phyloP scores from a whole-genome alignment of 2,888 invertebrate genomes.

The Argyresthia goedartella region DNA sequence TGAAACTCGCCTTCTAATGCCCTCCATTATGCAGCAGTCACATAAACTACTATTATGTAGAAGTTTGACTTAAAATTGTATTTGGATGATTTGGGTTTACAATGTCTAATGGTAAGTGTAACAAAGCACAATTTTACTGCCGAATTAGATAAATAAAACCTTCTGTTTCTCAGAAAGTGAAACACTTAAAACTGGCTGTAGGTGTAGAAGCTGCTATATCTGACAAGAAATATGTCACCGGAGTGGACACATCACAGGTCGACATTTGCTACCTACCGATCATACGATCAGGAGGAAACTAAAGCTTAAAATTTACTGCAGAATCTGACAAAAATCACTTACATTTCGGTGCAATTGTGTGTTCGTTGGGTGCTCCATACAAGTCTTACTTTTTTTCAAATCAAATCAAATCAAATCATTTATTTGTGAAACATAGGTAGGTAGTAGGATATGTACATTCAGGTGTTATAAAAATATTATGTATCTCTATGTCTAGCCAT shows the following conservation, averaged over 20 bases:
- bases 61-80: no score
- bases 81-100: neutral
- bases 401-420: no score
- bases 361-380: conserved; percentile 94
- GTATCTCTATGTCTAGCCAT: no score
- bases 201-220: conserved; percentile 93
- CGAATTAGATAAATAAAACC: conserved; percentile 21
- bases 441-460: no score
- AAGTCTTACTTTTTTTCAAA: no score
- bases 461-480: no score
- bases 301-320: conserved; percentile 96
- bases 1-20: no score
- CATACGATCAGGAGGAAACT: conserved; percentile 98
- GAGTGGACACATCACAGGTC: conserved; percentile 88
- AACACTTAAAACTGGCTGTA: conserved; percentile 94
- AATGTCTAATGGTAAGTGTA: neutral
- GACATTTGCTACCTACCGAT: conserved; percentile 99
- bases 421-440: no score
- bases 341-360: conserved; percentile 97
- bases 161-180: conserved; percentile 82
- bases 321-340: conserved; percentile 93
- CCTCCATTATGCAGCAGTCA: no score
- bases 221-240: conserved; percentile 96
- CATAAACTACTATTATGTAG: no score
- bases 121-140: no score